These are phyloP conservation scores for Sebastes itinus DNA, from an alignment of 2,797 vertebrate genomes.

Conservation along the genomic window DNA sequence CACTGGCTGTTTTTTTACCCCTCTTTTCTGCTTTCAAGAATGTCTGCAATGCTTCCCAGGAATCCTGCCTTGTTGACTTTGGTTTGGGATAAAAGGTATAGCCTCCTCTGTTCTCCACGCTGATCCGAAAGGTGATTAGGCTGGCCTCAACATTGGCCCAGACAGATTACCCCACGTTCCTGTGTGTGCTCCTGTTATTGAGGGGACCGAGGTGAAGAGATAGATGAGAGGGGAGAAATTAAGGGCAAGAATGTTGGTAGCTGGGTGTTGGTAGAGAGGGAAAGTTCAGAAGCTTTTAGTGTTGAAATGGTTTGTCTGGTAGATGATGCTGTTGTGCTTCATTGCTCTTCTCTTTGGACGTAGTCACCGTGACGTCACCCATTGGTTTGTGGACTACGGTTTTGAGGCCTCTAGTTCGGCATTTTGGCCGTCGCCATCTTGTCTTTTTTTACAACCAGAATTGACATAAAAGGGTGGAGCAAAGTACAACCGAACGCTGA, in stretches of 20 bases:
- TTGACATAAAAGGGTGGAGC: no score
- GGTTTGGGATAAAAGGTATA: constrained; percentile 84
- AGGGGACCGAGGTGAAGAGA: constrained; percentile 53
- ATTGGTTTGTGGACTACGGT: no score
- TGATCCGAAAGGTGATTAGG: constrained; percentile 84
- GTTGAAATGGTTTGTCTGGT: background rate
- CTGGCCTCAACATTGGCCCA: constrained; percentile 73
- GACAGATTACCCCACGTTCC: constrained; percentile 72
- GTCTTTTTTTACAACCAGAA: no score
- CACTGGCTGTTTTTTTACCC: constrained; percentile 55
- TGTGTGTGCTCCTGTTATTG: constrained; percentile 67
- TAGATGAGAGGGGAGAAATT: constrained; percentile 49
- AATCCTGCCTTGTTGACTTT: constrained; percentile 85
- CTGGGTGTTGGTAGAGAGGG: constrained; percentile 12
- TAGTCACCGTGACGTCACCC: no score
- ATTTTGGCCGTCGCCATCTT: no score
- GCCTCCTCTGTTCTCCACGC: constrained; percentile 76
- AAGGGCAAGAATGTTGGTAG: constrained; percentile 38
- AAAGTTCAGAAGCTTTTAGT: constrained; percentile 26
- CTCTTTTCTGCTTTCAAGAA: constrained; percentile 80
- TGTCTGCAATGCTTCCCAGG: constrained; percentile 83
- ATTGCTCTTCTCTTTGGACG: background rate
- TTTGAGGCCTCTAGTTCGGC: no score
- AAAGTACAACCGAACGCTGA: no score
- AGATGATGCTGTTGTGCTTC: background rate